phyloP scores from a whole-genome alignment of 2,888 invertebrate genomes.

The Synergus japonicus region DNA sequence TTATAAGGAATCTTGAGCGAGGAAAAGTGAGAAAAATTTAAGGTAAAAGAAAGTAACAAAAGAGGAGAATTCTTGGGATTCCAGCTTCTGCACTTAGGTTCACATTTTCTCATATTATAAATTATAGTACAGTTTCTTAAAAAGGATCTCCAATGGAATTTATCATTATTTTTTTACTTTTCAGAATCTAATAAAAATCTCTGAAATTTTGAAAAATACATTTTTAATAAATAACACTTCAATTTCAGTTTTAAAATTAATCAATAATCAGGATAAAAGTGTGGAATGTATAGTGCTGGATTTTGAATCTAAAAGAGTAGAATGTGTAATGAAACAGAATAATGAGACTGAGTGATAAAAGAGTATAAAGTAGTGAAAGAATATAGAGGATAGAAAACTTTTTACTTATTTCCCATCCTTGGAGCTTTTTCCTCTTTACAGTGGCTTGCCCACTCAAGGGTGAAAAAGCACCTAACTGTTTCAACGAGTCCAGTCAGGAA shows the following conservation, averaged over 20 bases:
- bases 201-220: not conserved
- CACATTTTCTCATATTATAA: not conserved
- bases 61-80: conserved; percentile 6
- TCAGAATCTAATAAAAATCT: not conserved
- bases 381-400: conserved; percentile 6
- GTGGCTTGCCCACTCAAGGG: conserved; percentile 9
- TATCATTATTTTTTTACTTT: not conserved
- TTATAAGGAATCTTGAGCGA: conserved; percentile 33
- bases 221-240: not conserved
- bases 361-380: not conserved
- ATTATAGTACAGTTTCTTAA: not conserved
- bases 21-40: conserved; percentile 32
- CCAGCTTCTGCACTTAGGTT: not conserved
- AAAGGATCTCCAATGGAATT: not conserved
- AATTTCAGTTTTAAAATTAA: not conserved
- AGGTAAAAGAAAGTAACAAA: not conserved
- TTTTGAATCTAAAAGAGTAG: not conserved
- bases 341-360: conserved; percentile 1
- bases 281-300: not conserved
- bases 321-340: conserved; percentile 30
- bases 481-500: conserved; percentile 29
- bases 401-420: conserved; percentile 10
- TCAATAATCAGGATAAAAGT: not conserved
- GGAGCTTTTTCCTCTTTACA: conserved; percentile 10
- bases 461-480: conserved; percentile 35